Evolutionary conservation across 1,140 invertebrate genomes (phyloP).

Genomic region (Bombus waltoni): DNA sequence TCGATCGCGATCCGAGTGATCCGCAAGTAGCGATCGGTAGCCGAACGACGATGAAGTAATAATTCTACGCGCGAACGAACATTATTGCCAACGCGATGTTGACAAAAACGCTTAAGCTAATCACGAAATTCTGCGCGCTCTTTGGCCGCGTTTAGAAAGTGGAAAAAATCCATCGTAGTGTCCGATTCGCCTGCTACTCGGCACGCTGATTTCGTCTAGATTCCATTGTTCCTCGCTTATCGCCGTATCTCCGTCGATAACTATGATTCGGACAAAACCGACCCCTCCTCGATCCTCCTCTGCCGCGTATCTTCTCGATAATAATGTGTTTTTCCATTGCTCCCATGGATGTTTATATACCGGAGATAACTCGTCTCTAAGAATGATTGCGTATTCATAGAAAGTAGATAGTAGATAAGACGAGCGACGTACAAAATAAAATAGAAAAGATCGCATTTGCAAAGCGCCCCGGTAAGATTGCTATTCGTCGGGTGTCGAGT

Average conservation of each 20-base stretch:
- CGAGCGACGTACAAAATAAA: background rate
- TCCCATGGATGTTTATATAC: background rate
- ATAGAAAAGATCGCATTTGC: background rate
- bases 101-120: constrained; percentile 73
- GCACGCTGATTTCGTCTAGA: background rate
- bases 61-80: constrained; percentile 79
- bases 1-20: background rate
- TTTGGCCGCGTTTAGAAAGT: constrained; percentile 76
- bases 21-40: background rate
- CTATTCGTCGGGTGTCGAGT: background rate
- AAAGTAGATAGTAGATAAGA: background rate
- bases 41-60: constrained; percentile 73
- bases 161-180: constrained; percentile 71
- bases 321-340: background rate
- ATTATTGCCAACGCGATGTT: constrained; percentile 77
- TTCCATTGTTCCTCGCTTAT: background rate
- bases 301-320: background rate
- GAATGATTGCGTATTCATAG: background rate
- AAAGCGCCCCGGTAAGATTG: background rate
- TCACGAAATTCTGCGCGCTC: constrained; percentile 73
- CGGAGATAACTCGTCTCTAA: background rate
- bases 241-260: background rate
- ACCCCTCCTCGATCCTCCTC: background rate
- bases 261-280: background rate
- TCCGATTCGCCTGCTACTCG: background rate